Conservation (phyloP, 2,797 vertebrate genomes). For the Pantherophis vulpinus region DNA sequence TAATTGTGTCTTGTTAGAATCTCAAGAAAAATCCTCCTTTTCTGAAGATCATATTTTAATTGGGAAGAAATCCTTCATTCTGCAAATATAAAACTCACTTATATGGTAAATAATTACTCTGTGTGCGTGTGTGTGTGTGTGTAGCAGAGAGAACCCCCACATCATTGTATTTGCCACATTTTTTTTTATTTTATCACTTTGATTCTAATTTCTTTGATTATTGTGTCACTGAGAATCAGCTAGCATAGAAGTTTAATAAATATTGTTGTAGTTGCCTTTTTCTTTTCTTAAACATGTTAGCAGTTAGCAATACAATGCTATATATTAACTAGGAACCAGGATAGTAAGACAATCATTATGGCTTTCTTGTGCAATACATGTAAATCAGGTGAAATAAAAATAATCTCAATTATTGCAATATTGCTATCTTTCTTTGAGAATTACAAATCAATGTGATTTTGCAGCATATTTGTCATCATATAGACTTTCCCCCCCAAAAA, state of each 20-base stretch:
- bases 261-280: background rate
- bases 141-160: background rate
- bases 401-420: background rate
- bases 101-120: background rate
- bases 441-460: background rate
- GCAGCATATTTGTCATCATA: background rate
- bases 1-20: background rate
- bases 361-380: background rate
- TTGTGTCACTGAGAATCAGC: background rate
- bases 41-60: background rate
- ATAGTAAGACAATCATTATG: background rate
- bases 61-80: background rate
- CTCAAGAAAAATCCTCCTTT: background rate
- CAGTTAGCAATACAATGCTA: background rate
- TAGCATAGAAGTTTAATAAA: background rate
- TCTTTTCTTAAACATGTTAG: background rate
- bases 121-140: background rate
- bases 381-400: background rate
- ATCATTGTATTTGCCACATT: background rate
- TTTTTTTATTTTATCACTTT: background rate
- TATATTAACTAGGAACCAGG: background rate
- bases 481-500: no score
- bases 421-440: background rate
- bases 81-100: background rate
- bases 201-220: background rate